phyloP scores from a whole-genome alignment of 2,113 vertebrate genomes.

The Silurus meridionalis region DNA sequence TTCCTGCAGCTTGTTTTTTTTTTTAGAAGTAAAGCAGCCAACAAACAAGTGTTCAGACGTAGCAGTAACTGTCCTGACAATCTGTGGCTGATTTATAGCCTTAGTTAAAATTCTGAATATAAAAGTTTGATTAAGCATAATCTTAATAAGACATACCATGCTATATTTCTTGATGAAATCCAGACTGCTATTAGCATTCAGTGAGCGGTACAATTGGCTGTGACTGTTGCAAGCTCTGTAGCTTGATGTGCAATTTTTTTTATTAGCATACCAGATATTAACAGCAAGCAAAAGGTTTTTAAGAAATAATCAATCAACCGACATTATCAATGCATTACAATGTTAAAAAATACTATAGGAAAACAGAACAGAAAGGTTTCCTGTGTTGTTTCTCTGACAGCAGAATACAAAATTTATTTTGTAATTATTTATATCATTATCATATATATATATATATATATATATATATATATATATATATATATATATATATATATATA shows the following conservation, averaged over 20 bases:
- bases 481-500: too few species aligned
- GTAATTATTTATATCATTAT: not conserved
- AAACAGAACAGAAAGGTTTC: not conserved
- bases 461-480: too few species aligned
- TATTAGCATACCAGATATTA: not conserved
- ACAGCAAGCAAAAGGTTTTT: not conserved
- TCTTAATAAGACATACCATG: not conserved
- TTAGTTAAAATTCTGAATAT: not conserved
- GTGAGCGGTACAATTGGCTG: not conserved
- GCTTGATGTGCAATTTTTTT: not conserved
- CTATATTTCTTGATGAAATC: not conserved
- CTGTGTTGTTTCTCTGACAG: not conserved
- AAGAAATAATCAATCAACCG: not conserved
- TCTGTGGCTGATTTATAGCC: not conserved
- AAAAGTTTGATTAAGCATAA: constrained; percentile 5
- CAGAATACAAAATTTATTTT: not conserved
- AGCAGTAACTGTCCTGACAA: not conserved
- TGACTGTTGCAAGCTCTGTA: not conserved
- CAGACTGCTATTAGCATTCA: not conserved
- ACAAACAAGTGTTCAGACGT: not conserved
- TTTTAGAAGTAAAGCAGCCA: not conserved
- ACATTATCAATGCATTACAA: not conserved
- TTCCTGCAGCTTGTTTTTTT: not conserved
- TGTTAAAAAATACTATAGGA: not conserved
- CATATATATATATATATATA: not conserved